Conservation (phyloP, 2,888 invertebrate genomes). For the Lasioglossum lativentre region DNA sequence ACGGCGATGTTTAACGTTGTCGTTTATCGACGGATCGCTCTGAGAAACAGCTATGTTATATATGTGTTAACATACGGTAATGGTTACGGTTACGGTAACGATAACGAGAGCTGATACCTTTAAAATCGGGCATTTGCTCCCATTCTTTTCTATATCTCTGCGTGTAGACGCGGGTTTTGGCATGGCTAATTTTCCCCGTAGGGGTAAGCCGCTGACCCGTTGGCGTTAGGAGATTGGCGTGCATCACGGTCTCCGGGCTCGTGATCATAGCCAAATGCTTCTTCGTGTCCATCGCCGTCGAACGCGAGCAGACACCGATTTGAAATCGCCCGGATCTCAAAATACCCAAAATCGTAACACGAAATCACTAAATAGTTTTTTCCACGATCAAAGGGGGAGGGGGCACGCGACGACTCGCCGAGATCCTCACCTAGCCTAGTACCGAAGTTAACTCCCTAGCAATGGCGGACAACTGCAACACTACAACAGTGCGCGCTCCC, state of each 20-base stretch:
- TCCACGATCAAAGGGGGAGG: slow-evolving; percentile 67
- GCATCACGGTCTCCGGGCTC: slow-evolving; percentile 60
- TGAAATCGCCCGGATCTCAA: slow-evolving; percentile 70
- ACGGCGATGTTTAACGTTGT: background rate
- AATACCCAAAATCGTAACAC: slow-evolving; percentile 79
- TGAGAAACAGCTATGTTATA: background rate
- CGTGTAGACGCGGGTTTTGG: slow-evolving; percentile 85
- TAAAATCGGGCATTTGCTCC: slow-evolving; percentile 87
- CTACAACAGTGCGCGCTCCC: slow-evolving; percentile 28
- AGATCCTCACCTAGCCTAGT: slow-evolving; percentile 77
- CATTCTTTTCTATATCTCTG: slow-evolving; percentile 87
- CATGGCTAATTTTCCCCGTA: slow-evolving; percentile 83
- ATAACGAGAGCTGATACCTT: slow-evolving; percentile 83
- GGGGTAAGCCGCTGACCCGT: slow-evolving; percentile 77
- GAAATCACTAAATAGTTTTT: slow-evolving; percentile 83
- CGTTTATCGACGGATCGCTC: background rate
- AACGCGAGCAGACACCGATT: slow-evolving; percentile 55
- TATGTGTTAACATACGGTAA: slow-evolving; percentile 7
- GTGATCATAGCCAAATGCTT: slow-evolving; percentile 62
- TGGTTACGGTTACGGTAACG: background rate
- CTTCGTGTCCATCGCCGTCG: slow-evolving; percentile 71
- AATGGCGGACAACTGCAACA: slow-evolving; percentile 62
- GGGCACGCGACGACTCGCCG: slow-evolving; percentile 45
- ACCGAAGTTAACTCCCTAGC: slow-evolving; percentile 82
- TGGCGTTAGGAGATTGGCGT: slow-evolving; percentile 46